These are phyloP conservation scores for Gallinago stenura DNA, from an alignment of 2,797 vertebrate genomes.

Conservation along the genomic window DNA sequence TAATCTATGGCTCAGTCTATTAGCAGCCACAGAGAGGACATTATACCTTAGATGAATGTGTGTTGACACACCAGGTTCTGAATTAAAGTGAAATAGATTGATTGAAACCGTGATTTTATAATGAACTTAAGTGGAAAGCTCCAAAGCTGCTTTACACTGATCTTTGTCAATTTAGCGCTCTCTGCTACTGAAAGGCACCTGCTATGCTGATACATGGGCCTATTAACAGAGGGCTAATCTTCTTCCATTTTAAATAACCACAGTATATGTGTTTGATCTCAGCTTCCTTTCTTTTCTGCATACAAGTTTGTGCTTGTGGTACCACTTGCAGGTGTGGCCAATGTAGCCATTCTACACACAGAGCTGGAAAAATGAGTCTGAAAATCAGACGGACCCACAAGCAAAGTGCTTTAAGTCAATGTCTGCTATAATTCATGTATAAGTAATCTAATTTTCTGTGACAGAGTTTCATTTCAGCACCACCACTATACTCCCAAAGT, in stretches of 20 bases:
- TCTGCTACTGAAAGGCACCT: neutral
- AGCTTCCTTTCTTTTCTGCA: neutral
- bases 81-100: neutral
- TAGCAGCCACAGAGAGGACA: neutral
- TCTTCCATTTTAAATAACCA: neutral
- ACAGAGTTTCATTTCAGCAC: neutral
- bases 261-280: fast-evolving
- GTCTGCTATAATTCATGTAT: neutral
- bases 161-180: neutral
- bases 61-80: neutral
- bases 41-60: neutral
- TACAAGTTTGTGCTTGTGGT: neutral
- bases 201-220: neutral
- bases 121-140: neutral
- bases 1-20: neutral
- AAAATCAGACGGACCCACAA: neutral
- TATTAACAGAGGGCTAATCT: neutral
- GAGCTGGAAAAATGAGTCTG: neutral
- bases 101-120: neutral
- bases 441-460: neutral
- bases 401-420: neutral
- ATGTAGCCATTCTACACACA: fast-evolving
- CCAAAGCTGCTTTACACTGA: neutral
- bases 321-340: neutral
- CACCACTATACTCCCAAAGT: fast-evolving